Base-by-base conservation (phyloP, 2,888 invertebrate species). In the Pandemis cinnamomeana region DNA sequence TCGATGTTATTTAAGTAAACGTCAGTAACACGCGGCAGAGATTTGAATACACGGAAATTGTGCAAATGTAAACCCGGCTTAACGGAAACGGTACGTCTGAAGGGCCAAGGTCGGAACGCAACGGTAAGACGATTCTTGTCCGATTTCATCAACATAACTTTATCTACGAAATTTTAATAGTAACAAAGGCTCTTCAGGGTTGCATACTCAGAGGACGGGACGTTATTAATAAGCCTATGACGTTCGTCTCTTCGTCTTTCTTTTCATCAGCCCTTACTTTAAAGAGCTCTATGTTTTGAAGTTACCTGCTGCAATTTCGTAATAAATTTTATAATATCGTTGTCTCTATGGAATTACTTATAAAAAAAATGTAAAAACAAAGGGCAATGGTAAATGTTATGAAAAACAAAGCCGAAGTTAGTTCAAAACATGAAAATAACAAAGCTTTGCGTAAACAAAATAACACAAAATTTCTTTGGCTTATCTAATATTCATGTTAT, bases 401-500 rank as follows among this genome's bases (percentile, higher is more conserved):
- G 61, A 55, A 53, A 44, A 60, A 51, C 62, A 53, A 36, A 53
- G 41, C 8, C 58, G 27, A n/a, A 58, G 51, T 66, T 60, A 13
- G 27, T 64, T 60, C 36, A 41, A 44, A 73, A n/a, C 48, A 58
- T 20, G 58, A 51, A 60, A 69, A 60, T 64, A 51, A 44, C 51
- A 51, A 36, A n/a, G 42, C 42, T 60, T 70, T 60, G 51, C 44
- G 27, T 70, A 42, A 68, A 68, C 61, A 70, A 69, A 61, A 75
- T 67, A 67, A 44, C 58, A 70, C 20, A 42, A 72, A 75, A 41
- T 68, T 71, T 64, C 44, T 60, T 67, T 51, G 61, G 63, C 46
- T 72, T 66, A 55, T 62, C 63, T 73, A 67, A 71, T 67, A 76
- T 69, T 68, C 68, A 70, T 53, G 70, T 71, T 72, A 70, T 70